phyloP scores from a whole-genome alignment of 2,113 vertebrate species.

The Albula glossodonta region DNA sequence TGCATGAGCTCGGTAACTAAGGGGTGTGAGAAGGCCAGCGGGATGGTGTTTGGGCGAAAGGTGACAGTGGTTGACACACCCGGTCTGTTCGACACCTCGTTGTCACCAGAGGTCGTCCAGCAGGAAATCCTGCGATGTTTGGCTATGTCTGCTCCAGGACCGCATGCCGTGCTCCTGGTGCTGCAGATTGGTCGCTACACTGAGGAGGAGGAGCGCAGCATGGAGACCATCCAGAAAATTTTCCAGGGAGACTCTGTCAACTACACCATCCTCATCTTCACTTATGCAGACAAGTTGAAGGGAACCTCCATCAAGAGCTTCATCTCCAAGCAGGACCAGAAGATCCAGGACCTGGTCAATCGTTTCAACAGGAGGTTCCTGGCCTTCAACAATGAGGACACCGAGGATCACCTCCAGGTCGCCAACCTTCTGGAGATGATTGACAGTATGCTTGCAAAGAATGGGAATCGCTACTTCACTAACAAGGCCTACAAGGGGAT shows the following conservation, averaged over 20 bases:
- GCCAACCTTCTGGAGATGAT: slow-evolving; percentile 28
- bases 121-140: slow-evolving; percentile 16
- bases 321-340: slow-evolving; percentile 16
- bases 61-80: slow-evolving; percentile 41
- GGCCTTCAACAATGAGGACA: slow-evolving; percentile 35
- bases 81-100: slow-evolving; percentile 32
- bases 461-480: slow-evolving; percentile 15
- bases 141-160: slow-evolving; percentile 35
- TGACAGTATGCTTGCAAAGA: slow-evolving; percentile 7
- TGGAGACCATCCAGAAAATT: slow-evolving; percentile 14
- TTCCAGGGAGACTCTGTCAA: slow-evolving; percentile 19
- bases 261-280: slow-evolving; percentile 41
- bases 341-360: slow-evolving; percentile 22
- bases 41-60: background rate
- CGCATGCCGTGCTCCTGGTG: slow-evolving; percentile 38
- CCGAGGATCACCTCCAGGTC: slow-evolving; percentile 29
- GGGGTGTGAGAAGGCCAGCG: slow-evolving; percentile 11
- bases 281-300: slow-evolving; percentile 32
- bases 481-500: background rate
- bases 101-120: background rate
- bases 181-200: slow-evolving; percentile 33
- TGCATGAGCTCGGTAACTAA: slow-evolving; percentile 41
- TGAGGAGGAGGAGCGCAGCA: slow-evolving; percentile 26
- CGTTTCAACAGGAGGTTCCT: slow-evolving; percentile 23
- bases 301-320: slow-evolving; percentile 25